Evolutionary conservation across 1,140 invertebrate species (phyloP), one percentile per base, ranked within the genome.

Genomic region (Vanessa atalanta): DNA sequence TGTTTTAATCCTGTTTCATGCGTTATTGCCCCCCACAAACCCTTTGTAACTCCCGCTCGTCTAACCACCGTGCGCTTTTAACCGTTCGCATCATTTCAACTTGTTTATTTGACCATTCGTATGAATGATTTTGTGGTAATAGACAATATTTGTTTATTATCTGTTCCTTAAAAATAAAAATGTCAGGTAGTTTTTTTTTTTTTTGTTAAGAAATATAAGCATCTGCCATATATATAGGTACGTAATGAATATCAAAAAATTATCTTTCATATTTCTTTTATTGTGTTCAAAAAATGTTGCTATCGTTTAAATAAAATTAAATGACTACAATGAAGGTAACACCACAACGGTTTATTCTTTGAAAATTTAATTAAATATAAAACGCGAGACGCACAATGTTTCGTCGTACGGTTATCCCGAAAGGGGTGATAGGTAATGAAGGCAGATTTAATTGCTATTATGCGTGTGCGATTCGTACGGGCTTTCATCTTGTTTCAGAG

Each of bases 1-100:
- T 90, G 90, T 92, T 90, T 89, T 89, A 92, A 92, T 92, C 90
- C 84, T 86, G 89, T 92, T 92, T 88, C 88, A 92, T 91, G 90
- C 90, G 86, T 92, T 92, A 92, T 92, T 92, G 90, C 86, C 83
- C 77, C 69, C 70, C 76, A 68, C 80, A 80, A 84, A 82, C 87
- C 86, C 88, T 90, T 87, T 90, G 86, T 86, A 80, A 31, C 64
- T 70, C 37, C 37, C 82, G 83, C 70, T 80, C 87, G 85, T 77
- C 26, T 65, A 72, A 75, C 61, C 61, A 82, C 51, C 26, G 82
- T 84, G 84, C 86, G 79, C 60, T 66, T 51, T 76, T 23, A 47
- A 65, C 16, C 26, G 53, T 13, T 14, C 53, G 53, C 53, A 20
- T 57, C 53, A 23, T 57, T 57, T 23, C 9, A 23, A 57, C 15